phyloP scores from a whole-genome alignment of 2,888 invertebrate species.

The Andrena hattorfiana region DNA sequence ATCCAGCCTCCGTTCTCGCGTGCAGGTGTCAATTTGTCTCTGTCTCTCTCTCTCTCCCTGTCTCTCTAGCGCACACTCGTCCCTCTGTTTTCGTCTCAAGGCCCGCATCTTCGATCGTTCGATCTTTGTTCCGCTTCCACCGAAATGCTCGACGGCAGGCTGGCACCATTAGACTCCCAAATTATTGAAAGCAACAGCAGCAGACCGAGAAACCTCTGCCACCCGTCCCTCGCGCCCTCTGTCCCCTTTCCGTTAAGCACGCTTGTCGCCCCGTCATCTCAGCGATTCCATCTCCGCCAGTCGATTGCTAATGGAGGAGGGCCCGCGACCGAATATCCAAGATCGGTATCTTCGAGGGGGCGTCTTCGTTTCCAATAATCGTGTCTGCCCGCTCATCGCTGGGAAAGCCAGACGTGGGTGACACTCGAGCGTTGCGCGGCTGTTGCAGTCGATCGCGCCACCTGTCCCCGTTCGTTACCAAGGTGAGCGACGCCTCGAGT shows the following conservation, averaged over 20 bases:
- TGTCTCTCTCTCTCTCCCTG: slow-evolving; percentile 15
- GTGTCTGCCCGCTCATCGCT: slow-evolving; percentile 7
- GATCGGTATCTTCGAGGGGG: slow-evolving; percentile 65
- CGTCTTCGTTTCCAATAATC: slow-evolving; percentile 61
- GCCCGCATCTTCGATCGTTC: slow-evolving; percentile 13
- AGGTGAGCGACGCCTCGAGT: slow-evolving; percentile 21
- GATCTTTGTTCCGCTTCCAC: slow-evolving; percentile 26
- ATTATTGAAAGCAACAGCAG: slow-evolving; percentile 83
- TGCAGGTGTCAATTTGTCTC: slow-evolving; percentile 81
- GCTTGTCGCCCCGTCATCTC: slow-evolving; percentile 43
- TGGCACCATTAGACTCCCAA: slow-evolving; percentile 83
- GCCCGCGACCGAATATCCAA: slow-evolving; percentile 68
- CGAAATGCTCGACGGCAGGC: slow-evolving; percentile 52
- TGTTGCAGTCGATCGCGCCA: slow-evolving; percentile 20
- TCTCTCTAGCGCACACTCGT: not conserved
- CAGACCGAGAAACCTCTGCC: slow-evolving; percentile 15
- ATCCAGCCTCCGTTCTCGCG: slow-evolving; percentile 66
- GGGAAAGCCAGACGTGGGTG: slow-evolving; percentile 25
- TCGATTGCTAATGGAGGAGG: slow-evolving; percentile 65
- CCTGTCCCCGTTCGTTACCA: slow-evolving; percentile 42
- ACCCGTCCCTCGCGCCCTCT: not conserved
- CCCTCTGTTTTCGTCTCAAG: slow-evolving; percentile 20
- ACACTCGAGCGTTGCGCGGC: slow-evolving; percentile 9
- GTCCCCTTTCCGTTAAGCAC: slow-evolving; percentile 21
- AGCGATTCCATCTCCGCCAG: slow-evolving; percentile 27